Percentiles rank a stretch among this genome's conserved stretches.
phyloP scores from a whole-genome alignment of 2,113 vertebrate genomes.

The Erythrolamprus reginae region DNA sequence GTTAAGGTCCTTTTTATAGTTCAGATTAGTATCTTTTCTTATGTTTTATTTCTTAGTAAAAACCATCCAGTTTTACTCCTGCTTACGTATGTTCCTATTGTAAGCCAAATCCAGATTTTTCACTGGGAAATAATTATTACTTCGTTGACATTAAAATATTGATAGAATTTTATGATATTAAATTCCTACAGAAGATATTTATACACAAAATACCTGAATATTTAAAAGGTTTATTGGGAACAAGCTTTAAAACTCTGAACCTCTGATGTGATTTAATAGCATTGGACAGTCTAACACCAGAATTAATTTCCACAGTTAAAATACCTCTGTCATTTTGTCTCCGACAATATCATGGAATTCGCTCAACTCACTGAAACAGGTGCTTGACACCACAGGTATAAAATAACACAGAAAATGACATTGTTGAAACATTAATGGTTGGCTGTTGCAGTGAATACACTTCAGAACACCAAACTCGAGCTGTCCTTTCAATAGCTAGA shows the following conservation, averaged over 20 bases:
- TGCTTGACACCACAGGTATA: constrained; percentile 38
- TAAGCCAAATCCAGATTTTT: not conserved
- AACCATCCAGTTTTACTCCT: not conserved
- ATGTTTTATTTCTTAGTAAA: not conserved
- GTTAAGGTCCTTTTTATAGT: not conserved
- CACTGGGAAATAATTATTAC: not conserved
- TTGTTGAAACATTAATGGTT: constrained; percentile 48
- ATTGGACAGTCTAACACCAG: not conserved
- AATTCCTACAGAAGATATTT: not conserved
- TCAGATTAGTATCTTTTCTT: not conserved
- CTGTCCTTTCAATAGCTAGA: constrained; percentile 52
- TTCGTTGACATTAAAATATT: not conserved
- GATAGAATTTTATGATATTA: not conserved
- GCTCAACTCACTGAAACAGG: constrained; percentile 31
- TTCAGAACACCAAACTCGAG: constrained; percentile 34
- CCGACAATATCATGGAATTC: constrained; percentile 33
- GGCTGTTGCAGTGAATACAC: constrained; percentile 8
- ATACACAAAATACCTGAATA: not conserved
- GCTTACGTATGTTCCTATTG: not conserved
- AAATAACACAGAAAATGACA: constrained; percentile 41
- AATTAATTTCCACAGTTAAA: constrained; percentile 19
- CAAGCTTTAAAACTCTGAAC: not conserved
- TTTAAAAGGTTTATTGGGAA: not conserved
- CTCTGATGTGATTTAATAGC: not conserved
- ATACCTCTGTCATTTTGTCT: constrained; percentile 42